These are phyloP conservation scores for Psilopogon haemacephalus DNA, from an alignment of 2,113 vertebrate genomes.

Conservation along the genomic window DNA sequence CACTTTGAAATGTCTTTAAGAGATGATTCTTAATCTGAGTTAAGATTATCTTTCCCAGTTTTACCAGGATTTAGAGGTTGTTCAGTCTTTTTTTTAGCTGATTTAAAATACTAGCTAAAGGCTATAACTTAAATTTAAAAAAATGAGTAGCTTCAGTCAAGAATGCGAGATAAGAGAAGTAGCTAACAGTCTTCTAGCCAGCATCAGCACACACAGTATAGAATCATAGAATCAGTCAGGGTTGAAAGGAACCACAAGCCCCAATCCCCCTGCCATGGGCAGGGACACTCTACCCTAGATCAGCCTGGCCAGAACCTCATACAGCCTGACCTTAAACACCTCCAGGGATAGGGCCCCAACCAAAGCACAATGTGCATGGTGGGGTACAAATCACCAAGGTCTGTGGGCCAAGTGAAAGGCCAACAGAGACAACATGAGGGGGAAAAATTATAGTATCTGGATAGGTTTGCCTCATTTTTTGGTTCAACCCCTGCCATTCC, in stretches of 20 bases:
- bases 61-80: background rate
- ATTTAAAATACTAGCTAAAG: constrained; percentile 25
- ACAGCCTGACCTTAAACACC: too few relatives aligned
- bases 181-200: background rate
- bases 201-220: background rate
- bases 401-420: background rate
- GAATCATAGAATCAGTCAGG: too few relatives aligned
- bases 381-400: background rate
- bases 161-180: background rate
- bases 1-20: constrained; percentile 1
- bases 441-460: background rate
- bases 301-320: too few relatives aligned
- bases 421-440: background rate
- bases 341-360: too few relatives aligned
- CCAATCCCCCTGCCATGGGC: too few relatives aligned
- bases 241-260: too few relatives aligned
- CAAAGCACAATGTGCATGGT: rapidly evolving
- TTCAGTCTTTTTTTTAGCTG: background rate
- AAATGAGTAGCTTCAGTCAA: background rate
- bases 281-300: too few relatives aligned
- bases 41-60: background rate
- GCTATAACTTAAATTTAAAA: background rate
- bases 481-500: background rate
- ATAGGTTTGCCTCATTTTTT: background rate
- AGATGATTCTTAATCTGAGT: background rate